Conservation (phyloP, 2,797 vertebrate species). For the Chiloscyllium punctatum region DNA sequence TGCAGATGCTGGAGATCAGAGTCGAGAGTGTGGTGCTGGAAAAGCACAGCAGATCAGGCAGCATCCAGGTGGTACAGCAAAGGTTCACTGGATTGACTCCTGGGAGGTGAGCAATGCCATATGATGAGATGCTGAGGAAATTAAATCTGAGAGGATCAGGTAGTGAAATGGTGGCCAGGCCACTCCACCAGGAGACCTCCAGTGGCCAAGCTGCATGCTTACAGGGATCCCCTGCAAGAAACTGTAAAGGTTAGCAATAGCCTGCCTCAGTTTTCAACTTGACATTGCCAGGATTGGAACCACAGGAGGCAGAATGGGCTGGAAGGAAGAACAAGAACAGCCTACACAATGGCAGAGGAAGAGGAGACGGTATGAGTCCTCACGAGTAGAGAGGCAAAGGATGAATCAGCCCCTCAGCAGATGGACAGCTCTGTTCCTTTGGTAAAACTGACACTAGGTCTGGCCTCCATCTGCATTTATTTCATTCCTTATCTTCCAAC, state of each 20-base stretch:
- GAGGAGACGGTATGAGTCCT: background rate
- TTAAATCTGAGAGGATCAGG: too few relatives aligned
- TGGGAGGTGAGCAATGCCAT: too few relatives aligned
- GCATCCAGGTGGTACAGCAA: too few relatives aligned
- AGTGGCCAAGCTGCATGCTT: background rate
- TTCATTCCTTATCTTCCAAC: background rate
- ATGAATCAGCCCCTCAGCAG: background rate
- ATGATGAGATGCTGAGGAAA: too few relatives aligned
- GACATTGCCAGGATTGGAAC: background rate
- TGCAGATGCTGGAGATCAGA: too few relatives aligned
- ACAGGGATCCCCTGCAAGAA: background rate
- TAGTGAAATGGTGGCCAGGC: background rate
- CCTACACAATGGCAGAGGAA: background rate
- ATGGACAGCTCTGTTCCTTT: background rate
- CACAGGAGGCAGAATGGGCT: background rate
- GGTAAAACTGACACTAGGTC: background rate
- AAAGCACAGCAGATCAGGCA: too few relatives aligned
- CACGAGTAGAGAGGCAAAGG: background rate
- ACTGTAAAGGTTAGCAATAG: background rate
- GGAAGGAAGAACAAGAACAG: background rate
- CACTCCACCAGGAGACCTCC: background rate
- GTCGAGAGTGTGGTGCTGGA: too few relatives aligned
- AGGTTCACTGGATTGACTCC: too few relatives aligned
- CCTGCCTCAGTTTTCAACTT: background rate
- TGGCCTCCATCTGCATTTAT: background rate